These are phyloP conservation scores for Neuroterus valhalla DNA, from an alignment of 1,140 invertebrate genomes.

Conservation along the genomic window DNA sequence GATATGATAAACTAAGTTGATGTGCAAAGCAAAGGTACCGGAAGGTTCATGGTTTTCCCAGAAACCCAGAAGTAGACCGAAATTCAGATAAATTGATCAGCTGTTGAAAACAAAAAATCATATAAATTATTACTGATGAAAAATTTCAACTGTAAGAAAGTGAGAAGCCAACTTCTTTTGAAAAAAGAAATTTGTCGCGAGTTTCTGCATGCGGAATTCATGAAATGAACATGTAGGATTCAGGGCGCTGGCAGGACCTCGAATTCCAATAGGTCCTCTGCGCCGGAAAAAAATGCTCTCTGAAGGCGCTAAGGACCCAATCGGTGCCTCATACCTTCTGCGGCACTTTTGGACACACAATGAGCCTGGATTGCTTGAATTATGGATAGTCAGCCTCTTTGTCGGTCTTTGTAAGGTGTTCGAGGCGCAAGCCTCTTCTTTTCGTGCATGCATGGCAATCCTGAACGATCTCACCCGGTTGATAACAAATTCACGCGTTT, in stretches of 20 bases:
- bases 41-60: no score
- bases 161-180: not conserved
- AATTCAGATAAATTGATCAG: no score
- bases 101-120: no score
- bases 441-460: constrained; percentile 43
- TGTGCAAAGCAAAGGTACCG: no score
- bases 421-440: not conserved
- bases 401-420: constrained; percentile 31
- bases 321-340: constrained; percentile 41
- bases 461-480: constrained; percentile 46
- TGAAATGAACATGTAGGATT: constrained; percentile 8
- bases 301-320: constrained; percentile 29
- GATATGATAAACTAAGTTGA: no score
- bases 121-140: no score
- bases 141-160: no score
- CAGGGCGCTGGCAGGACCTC: constrained; percentile 18
- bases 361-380: constrained; percentile 51
- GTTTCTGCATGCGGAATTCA: not conserved
- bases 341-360: constrained; percentile 45
- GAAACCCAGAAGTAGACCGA: no score
- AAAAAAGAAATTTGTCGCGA: not conserved
- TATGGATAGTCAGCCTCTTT: constrained; percentile 51
- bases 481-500: constrained; percentile 48
- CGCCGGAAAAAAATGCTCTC: constrained; percentile 20
- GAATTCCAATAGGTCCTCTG: constrained; percentile 22